Evolutionary conservation across 1,140 invertebrate species (phyloP).

Genomic region (Pseudomyrmex concolor): DNA sequence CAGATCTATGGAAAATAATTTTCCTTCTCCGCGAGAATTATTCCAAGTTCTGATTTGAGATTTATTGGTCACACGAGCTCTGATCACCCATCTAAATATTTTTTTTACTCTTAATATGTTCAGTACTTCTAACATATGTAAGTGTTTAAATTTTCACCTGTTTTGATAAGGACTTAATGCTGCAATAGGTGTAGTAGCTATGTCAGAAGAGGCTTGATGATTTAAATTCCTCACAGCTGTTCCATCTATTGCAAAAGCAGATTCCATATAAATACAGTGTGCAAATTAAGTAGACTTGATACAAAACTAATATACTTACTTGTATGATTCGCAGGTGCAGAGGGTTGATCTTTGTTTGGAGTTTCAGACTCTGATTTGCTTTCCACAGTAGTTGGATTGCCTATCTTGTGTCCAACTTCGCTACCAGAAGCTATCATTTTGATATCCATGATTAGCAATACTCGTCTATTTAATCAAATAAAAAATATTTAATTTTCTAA

Average conservation of each 20-base stretch:
- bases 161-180: conserved; percentile 96
- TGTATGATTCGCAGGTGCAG: not conserved
- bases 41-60: conserved; percentile 93
- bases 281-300: not conserved
- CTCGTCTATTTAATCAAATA: conserved; percentile 83
- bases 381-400: conserved; percentile 87
- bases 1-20: conserved; percentile 96
- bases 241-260: conserved; percentile 8
- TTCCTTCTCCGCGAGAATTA: conserved; percentile 96
- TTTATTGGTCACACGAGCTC: conserved; percentile 95
- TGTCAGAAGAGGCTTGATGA: conserved; percentile 47
- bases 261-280: not conserved
- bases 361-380: conserved; percentile 62
- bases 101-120: conserved; percentile 16
- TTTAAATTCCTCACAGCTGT: not conserved
- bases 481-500: conserved; percentile 9
- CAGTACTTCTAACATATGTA: not conserved
- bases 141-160: conserved; percentile 85
- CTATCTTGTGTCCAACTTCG: conserved; percentile 91
- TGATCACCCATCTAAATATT: conserved; percentile 94
- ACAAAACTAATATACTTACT: conserved; percentile 7
- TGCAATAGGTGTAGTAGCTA: conserved; percentile 88
- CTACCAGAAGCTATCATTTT: conserved; percentile 90
- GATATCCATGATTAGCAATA: conserved; percentile 93
- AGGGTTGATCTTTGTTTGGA: conserved; percentile 61